These are phyloP conservation scores for Nixonia krombeini DNA, from an alignment of 1,140 invertebrate genomes.

Conservation along the genomic window DNA sequence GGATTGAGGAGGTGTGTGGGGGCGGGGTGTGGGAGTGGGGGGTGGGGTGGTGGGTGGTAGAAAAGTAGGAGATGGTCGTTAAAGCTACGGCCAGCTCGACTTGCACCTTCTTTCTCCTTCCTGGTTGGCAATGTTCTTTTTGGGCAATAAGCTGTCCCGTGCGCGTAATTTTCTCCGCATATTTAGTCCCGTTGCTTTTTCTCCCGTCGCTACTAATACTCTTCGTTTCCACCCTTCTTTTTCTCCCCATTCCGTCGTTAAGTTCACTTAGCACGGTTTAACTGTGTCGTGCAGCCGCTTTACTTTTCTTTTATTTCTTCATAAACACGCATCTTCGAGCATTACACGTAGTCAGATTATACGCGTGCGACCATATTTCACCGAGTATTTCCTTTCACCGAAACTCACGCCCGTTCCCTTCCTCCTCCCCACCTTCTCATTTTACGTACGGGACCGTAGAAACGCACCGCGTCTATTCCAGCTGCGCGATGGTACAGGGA, in stretches of 20 bases:
- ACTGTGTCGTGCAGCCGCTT: conserved; percentile 5
- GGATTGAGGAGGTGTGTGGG: too few relatives aligned
- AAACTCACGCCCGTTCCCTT: too few relatives aligned
- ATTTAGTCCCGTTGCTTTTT: conserved; percentile 13
- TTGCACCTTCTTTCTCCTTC: conserved; percentile 22
- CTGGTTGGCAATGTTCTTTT: conserved; percentile 32
- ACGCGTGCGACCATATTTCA: too few relatives aligned
- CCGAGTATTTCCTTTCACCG: too few relatives aligned
- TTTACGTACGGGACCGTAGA: too few relatives aligned
- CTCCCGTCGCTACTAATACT: conserved; percentile 9
- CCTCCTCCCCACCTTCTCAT: too few relatives aligned
- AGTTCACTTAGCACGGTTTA: conserved; percentile 36
- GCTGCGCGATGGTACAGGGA: too few relatives aligned
- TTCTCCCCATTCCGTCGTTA: conserved; percentile 26
- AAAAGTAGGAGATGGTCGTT: conserved; percentile 8
- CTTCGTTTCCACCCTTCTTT: not conserved
- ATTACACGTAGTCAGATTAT: too few relatives aligned
- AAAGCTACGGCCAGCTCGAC: conserved; percentile 11
- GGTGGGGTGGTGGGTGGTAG: not conserved
- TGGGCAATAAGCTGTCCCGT: conserved; percentile 39
- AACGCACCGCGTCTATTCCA: too few relatives aligned
- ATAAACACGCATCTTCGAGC: not conserved
- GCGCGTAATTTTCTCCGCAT: conserved; percentile 40
- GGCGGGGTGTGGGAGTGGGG: not conserved
- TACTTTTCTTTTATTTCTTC: conserved; percentile 15